These are phyloP conservation scores for Epinephelus fuscoguttatus DNA, from an alignment of 2,113 vertebrate species.

Conservation along the genomic window DNA sequence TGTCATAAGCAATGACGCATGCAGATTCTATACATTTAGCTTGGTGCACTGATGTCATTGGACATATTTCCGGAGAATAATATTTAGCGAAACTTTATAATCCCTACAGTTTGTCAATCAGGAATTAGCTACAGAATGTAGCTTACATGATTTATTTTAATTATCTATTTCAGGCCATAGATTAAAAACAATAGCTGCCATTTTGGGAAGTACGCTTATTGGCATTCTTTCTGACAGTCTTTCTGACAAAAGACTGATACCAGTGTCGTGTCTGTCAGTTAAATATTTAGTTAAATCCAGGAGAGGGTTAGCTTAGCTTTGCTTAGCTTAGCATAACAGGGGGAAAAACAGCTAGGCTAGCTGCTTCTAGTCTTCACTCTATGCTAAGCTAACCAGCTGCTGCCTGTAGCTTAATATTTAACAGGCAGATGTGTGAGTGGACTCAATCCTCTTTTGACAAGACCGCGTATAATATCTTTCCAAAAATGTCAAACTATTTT, in stretches of 20 bases:
- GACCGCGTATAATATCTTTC: neutral
- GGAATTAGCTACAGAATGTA: neutral
- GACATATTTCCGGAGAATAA: neutral
- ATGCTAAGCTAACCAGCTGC: neutral
- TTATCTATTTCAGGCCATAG: neutral
- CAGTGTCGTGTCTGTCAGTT: neutral
- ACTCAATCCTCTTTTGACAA: neutral
- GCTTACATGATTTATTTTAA: no score
- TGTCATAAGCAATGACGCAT: constrained; percentile 37
- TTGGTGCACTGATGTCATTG: neutral
- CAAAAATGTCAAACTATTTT: constrained; percentile 13
- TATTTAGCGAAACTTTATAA: neutral
- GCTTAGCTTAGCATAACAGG: neutral
- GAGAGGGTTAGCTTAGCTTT: neutral
- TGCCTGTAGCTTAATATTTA: neutral
- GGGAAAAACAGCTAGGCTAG: neutral
- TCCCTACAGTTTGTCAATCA: neutral
- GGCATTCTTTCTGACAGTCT: neutral
- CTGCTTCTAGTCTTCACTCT: neutral
- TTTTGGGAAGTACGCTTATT: neutral
- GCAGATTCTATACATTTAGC: constrained; percentile 54
- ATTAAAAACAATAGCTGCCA: neutral
- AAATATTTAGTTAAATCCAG: neutral
- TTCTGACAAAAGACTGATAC: neutral
- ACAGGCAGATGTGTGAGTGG: neutral